A percentile compares a stretch with the other conserved stretches of the same genome.
Conservation (phyloP, 2,888 invertebrate genomes). For the Ephialtes manifestator region DNA sequence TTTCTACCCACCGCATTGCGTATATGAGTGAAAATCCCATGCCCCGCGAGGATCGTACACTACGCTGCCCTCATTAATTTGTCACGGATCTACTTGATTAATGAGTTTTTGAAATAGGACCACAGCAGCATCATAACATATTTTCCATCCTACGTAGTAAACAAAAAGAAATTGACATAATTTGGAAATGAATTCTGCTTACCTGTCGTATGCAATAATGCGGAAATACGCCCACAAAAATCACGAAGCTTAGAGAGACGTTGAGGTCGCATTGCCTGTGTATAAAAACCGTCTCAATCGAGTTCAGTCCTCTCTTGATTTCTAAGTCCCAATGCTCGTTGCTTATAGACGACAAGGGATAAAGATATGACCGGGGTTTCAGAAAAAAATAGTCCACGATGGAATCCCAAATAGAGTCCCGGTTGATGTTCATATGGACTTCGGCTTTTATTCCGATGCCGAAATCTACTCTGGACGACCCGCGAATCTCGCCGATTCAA, state of each 20-base stretch:
- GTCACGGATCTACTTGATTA: constrained; percentile 43
- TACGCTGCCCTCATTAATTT: constrained; percentile 21
- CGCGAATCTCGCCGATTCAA: too few relatives aligned
- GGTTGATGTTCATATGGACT: too few relatives aligned
- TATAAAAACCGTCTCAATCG: too few relatives aligned
- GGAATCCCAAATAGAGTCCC: too few relatives aligned
- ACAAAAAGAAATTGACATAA: constrained; percentile 8
- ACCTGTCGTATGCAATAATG: not conserved
- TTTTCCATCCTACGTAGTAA: not conserved
- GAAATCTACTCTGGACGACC: too few relatives aligned
- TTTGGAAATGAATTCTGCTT: not conserved
- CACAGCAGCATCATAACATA: not conserved
- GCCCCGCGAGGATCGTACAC: not conserved
- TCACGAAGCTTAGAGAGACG: not conserved
- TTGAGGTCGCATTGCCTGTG: too few relatives aligned
- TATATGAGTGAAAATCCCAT: constrained; percentile 20
- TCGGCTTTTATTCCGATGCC: too few relatives aligned
- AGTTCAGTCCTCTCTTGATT: too few relatives aligned
- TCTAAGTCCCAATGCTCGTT: too few relatives aligned
- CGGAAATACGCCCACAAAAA: not conserved
- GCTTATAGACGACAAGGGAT: too few relatives aligned
- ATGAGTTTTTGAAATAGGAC: constrained; percentile 46
- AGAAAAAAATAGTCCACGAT: too few relatives aligned
- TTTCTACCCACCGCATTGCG: not conserved
- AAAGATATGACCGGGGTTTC: too few relatives aligned